phyloP scores from a whole-genome alignment of 2,888 invertebrate species.

The Leptinotarsa haldemani region DNA sequence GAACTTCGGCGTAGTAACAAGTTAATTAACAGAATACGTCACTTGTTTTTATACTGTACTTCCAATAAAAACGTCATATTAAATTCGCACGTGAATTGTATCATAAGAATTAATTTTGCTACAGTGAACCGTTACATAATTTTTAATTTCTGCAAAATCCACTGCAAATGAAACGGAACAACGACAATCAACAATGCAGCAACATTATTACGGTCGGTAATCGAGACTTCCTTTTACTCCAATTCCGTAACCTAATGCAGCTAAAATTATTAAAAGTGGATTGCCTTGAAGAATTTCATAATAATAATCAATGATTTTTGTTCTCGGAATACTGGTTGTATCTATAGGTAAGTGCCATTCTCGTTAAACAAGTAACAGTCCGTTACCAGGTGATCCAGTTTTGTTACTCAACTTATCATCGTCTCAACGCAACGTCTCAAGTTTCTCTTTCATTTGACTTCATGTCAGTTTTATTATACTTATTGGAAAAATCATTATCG shows the following conservation, averaged over 20 bases:
- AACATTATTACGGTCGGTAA: neutral
- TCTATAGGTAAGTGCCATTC: conserved; percentile 13
- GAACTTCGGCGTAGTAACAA: neutral
- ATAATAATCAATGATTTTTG: conserved; percentile 22
- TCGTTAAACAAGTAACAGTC: conserved; percentile 7
- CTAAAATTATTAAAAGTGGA: conserved; percentile 32
- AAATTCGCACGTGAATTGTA: neutral
- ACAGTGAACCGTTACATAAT: neutral
- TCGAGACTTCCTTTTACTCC: conserved; percentile 23
- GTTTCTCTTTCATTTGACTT: too few relatives aligned
- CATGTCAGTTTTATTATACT: too few relatives aligned
- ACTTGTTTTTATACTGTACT: neutral
- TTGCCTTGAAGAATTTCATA: conserved; percentile 36
- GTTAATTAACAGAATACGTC: neutral
- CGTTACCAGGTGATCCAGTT: conserved; percentile 16
- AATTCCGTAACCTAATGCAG: conserved; percentile 31
- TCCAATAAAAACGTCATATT: neutral
- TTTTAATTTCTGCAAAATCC: neutral
- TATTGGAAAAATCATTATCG: too few relatives aligned
- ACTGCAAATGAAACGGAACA: conserved; percentile 8
- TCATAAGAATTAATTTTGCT: neutral
- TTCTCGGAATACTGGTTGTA: conserved; percentile 8
- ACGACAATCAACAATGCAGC: conserved; percentile 15
- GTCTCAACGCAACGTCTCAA: too few relatives aligned
- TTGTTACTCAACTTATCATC: too few relatives aligned